A percentile compares a stretch with the other conserved stretches of the same genome.
Evolutionary conservation across 2,113 vertebrate genomes (phyloP).

Genomic region (Pterocles orientalis): DNA sequence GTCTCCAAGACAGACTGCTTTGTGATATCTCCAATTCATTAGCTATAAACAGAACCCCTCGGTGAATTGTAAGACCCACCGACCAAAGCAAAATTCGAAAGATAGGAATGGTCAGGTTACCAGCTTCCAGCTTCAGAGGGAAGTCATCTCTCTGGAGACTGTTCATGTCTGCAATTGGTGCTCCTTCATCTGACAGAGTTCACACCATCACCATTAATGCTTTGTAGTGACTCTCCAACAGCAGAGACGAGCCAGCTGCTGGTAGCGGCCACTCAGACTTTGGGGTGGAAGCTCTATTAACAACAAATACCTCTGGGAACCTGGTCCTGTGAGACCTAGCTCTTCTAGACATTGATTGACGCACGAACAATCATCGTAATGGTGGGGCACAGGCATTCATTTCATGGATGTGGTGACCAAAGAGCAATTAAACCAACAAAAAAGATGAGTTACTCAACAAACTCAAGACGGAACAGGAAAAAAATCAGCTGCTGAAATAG

Average conservation of each 20-base stretch:
- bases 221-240: not conserved
- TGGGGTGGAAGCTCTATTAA: not conserved
- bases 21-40: not conserved
- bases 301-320: not conserved
- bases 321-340: not conserved
- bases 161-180: not conserved
- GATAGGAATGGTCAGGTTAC: not conserved
- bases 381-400: not conserved
- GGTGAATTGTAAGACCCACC: not conserved
- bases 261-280: not conserved
- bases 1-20: not conserved
- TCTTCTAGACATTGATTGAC: not conserved
- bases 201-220: fast-evolving
- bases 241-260: not conserved
- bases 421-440: not conserved
- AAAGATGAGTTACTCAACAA: not conserved
- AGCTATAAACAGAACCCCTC: not conserved
- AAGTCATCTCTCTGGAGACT: not conserved
- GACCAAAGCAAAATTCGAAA: not conserved
- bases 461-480: not conserved
- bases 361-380: not conserved
- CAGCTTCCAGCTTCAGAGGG: not conserved
- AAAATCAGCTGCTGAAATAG: not conserved
- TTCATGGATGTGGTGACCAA: not conserved
- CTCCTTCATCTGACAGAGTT: not conserved